A percentile compares a stretch with the other conserved stretches of the same genome.
phyloP scores from a whole-genome alignment of 2,113 vertebrate genomes.

The Lonchura striata region DNA sequence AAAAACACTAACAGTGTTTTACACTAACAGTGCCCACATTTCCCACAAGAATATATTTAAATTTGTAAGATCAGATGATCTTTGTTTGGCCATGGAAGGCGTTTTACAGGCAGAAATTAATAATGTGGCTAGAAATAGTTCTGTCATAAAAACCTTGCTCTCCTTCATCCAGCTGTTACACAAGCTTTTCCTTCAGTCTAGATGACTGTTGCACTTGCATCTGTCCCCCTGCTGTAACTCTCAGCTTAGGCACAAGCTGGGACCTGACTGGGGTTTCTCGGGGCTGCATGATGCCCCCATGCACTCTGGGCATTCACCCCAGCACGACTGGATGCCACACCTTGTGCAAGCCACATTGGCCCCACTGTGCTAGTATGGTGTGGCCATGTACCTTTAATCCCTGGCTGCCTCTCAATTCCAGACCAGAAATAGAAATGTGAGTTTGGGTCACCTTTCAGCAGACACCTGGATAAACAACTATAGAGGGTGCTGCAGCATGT shows the following conservation, averaged over 20 bases:
- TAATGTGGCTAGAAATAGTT: not conserved
- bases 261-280: rapidly evolving
- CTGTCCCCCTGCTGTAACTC: rapidly evolving
- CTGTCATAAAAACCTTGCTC: not conserved
- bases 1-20: not conserved
- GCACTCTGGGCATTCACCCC: not conserved
- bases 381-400: not conserved
- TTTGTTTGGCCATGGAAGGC: not conserved
- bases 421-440: not conserved
- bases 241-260: not conserved
- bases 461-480: not conserved
- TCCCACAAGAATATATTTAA: not conserved
- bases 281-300: rapidly evolving
- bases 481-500: not conserved
- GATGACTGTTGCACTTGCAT: not conserved
- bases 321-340: rapidly evolving
- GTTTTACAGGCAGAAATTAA: not conserved
- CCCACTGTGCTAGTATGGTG: too few relatives aligned
- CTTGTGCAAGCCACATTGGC: rapidly evolving
- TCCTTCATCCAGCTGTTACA: not conserved
- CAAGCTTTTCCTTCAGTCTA: not conserved
- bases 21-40: not conserved
- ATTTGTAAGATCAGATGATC: not conserved
- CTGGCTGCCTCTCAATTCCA: not conserved
- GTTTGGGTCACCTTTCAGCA: not conserved